Percentiles rank a stretch among this genome's conserved stretches.
These are phyloP conservation scores for Dipus sagitta DNA, from an alignment of 2,797 vertebrate genomes.

Conservation along the genomic window DNA sequence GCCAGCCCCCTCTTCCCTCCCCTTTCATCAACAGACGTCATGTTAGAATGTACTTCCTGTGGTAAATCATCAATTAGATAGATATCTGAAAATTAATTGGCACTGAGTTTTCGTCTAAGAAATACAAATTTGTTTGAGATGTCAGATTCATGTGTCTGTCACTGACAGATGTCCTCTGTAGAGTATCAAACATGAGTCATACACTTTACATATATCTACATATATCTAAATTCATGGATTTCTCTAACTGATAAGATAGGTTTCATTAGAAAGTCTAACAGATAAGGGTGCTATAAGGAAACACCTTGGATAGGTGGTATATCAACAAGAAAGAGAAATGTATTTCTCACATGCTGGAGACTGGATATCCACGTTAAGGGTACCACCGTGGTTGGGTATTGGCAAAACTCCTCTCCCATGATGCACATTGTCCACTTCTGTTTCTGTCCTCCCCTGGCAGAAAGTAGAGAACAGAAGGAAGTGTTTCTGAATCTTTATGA, in stretches of 20 bases:
- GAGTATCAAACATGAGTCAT: not conserved
- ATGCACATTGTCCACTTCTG: not conserved
- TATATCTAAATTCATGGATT: not conserved
- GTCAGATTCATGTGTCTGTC: not conserved
- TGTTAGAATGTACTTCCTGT: not conserved
- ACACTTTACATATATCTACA: not conserved
- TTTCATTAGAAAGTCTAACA: not conserved
- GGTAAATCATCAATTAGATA: not conserved
- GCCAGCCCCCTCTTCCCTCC: not conserved
- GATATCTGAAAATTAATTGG: slow-evolving; percentile 26
- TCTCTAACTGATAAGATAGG: not conserved
- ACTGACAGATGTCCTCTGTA: not conserved
- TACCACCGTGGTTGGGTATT: too few species aligned
- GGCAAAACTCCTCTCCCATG: not conserved
- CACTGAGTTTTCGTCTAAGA: slow-evolving; percentile 48
- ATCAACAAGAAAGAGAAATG: not conserved
- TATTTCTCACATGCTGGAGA: not conserved
- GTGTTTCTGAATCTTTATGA: not conserved
- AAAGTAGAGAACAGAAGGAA: not conserved
- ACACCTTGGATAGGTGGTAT: not conserved
- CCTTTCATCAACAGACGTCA: not conserved
- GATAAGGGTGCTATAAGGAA: not conserved
- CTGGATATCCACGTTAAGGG: not conserved
- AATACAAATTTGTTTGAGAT: slow-evolving; percentile 14
- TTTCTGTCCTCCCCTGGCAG: too few species aligned